Evolutionary conservation across 2,113 vertebrate species (phyloP).

Genomic region (Nycticebus coucang): DNA sequence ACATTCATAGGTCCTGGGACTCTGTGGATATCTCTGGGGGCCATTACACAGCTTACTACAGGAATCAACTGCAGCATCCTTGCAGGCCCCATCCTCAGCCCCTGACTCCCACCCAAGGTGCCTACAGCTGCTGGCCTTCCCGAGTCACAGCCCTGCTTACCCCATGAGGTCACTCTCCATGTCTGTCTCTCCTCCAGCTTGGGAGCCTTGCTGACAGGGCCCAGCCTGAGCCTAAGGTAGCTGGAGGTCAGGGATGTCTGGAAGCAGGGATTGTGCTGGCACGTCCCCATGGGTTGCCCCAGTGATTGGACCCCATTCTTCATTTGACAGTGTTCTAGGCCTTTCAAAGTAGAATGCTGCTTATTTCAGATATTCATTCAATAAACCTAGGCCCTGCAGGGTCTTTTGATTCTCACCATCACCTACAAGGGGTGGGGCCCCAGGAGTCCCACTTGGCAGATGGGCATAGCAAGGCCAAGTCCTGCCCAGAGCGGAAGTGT

Average conservation of each 20-base stretch:
- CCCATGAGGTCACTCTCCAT: neutral
- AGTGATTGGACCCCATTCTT: neutral
- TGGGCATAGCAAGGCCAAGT: neutral
- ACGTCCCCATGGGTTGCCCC: neutral
- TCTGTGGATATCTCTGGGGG: neutral
- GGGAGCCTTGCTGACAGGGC: neutral
- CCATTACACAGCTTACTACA: neutral
- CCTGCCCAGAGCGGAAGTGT: neutral
- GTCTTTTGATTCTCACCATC: neutral
- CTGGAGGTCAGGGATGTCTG: neutral
- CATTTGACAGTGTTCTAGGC: neutral
- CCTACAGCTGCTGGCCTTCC: neutral
- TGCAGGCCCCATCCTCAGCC: neutral
- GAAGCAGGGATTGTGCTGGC: neutral
- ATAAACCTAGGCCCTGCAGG: neutral
- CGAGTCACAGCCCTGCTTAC: neutral
- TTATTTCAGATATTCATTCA: neutral
- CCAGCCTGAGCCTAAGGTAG: neutral
- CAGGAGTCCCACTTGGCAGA: neutral
- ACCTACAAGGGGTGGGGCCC: neutral
- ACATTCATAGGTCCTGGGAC: neutral
- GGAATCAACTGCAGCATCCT: neutral
- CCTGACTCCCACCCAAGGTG: rapidly evolving
- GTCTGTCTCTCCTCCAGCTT: neutral
- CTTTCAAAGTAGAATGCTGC: neutral